Evolutionary conservation across 1,140 invertebrate genomes (phyloP).

Genomic region (Zaprionus nigranus): DNA sequence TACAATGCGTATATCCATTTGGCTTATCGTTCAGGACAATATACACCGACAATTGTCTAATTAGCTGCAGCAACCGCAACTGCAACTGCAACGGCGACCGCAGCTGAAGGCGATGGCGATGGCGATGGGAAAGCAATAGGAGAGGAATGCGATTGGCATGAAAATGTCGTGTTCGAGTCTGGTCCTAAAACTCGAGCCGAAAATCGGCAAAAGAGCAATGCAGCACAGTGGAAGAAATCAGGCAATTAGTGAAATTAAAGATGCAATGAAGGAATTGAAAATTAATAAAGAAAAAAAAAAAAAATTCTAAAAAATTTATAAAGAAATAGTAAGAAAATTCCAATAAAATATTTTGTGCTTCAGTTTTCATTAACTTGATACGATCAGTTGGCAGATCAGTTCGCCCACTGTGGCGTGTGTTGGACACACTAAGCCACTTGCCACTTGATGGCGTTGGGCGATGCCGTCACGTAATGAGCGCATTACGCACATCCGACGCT

Average conservation of each 20-base stretch:
- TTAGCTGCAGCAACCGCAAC: slow-evolving; percentile 49
- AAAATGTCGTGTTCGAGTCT: slow-evolving; percentile 62
- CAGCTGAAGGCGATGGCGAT: not conserved
- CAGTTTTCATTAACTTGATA: not conserved
- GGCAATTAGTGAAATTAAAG: not conserved
- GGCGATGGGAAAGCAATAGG: slow-evolving; percentile 50
- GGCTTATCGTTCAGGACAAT: slow-evolving; percentile 55
- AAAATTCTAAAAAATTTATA: not conserved
- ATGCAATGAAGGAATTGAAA: no score
- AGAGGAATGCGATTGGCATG: slow-evolving; percentile 77
- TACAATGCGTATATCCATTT: slow-evolving; percentile 56
- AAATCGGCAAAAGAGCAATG: slow-evolving; percentile 28
- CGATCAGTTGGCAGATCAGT: not conserved
- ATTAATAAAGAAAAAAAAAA: not conserved
- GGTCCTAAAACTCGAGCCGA: slow-evolving; percentile 56
- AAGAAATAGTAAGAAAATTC: not conserved
- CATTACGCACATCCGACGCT: slow-evolving; percentile 64
- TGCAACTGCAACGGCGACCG: slow-evolving; percentile 21
- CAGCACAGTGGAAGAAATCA: slow-evolving; percentile 2
- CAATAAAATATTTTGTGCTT: not conserved
- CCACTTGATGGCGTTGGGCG: slow-evolving; percentile 57
- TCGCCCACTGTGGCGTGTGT: slow-evolving; percentile 11
- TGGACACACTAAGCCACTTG: slow-evolving; percentile 39
- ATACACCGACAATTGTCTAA: slow-evolving; percentile 64
- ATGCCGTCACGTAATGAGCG: slow-evolving; percentile 80